Percentiles rank a stretch among this genome's conserved stretches.
phyloP scores from a whole-genome alignment of 2,113 vertebrate species.

The Zosterops pallidus region DNA sequence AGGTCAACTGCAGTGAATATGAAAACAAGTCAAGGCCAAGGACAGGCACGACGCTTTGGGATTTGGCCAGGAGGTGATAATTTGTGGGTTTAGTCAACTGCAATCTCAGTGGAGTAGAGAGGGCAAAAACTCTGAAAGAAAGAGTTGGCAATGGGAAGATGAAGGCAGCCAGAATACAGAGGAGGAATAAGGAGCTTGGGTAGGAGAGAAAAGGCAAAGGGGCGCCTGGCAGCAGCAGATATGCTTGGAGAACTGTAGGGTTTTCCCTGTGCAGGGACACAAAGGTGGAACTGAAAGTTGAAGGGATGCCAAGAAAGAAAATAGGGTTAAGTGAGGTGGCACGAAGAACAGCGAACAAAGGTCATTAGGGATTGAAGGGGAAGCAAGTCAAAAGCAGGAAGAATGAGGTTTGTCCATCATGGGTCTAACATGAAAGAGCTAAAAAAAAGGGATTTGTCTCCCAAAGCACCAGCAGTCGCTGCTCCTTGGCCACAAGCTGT shows the following conservation, averaged over 20 bases:
- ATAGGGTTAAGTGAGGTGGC: background rate
- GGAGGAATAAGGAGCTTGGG: slow-evolving; percentile 29
- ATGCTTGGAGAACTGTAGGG: background rate
- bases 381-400: background rate
- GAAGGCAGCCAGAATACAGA: slow-evolving; percentile 30
- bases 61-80: slow-evolving; percentile 63
- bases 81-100: slow-evolving; percentile 48
- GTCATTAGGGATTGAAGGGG: background rate
- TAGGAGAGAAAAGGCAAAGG: background rate
- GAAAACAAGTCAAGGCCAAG: slow-evolving; percentile 52
- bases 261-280: background rate
- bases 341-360: background rate
- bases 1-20: slow-evolving; percentile 45
- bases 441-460: background rate
- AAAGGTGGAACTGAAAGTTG: background rate
- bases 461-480: accelerated
- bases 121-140: slow-evolving; percentile 16
- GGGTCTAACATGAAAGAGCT: background rate
- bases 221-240: background rate
- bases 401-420: background rate
- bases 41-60: slow-evolving; percentile 40
- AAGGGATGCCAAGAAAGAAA: slow-evolving; percentile 24
- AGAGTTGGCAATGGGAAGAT: slow-evolving; percentile 17
- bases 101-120: slow-evolving; percentile 45
- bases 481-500: background rate